Percentiles rank a stretch among this genome's conserved stretches.
Evolutionary conservation across 2,797 vertebrate genomes (phyloP).

Genomic region (Pangasius djambal): DNA sequence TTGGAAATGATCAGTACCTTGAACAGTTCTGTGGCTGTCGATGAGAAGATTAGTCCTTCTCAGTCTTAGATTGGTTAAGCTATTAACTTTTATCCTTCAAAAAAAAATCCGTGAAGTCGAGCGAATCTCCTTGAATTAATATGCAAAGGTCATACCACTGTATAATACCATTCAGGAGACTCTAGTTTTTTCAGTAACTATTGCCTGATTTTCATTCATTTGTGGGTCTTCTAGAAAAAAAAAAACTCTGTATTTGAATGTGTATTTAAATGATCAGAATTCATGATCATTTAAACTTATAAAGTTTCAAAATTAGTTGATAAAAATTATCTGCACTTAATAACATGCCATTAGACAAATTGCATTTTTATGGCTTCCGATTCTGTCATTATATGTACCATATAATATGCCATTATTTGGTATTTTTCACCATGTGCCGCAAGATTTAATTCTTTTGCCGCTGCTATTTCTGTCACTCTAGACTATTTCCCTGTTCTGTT

Average conservation of each 20-base stretch:
- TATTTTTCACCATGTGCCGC: background rate
- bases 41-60: background rate
- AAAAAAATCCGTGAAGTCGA: background rate
- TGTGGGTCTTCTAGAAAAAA: background rate
- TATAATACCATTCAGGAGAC: background rate
- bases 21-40: background rate
- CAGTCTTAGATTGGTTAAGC: background rate
- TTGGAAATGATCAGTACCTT: background rate
- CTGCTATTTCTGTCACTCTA: background rate
- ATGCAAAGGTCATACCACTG: background rate
- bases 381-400: background rate
- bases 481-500: background rate
- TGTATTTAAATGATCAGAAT: too few species aligned
- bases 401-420: background rate
- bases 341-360: background rate
- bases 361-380: background rate
- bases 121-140: background rate
- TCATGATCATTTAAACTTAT: background rate
- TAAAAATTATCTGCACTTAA: slow-evolving; percentile 9
- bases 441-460: background rate
- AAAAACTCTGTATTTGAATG: too few species aligned
- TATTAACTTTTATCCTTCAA: background rate
- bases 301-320: background rate
- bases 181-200: background rate
- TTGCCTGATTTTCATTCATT: background rate